Base-by-base conservation (phyloP, 2,113 vertebrate species). In the Phrynosoma platyrhinos region DNA sequence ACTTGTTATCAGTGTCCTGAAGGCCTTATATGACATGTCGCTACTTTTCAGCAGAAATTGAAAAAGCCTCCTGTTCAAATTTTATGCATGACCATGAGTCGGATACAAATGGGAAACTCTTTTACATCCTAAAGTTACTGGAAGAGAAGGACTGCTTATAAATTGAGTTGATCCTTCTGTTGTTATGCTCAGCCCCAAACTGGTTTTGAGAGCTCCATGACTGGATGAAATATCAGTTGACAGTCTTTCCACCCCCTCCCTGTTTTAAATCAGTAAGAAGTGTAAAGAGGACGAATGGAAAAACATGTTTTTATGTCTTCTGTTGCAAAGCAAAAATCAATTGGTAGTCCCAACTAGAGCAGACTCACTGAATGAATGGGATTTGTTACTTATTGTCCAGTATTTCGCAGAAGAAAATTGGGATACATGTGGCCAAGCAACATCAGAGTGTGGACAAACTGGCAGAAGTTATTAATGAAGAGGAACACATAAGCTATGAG, bases 171-270 rank as follows among this genome's bases (percentile, higher is more conserved):
- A 4, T 83, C 91, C 14, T 87, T 92, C 40, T 92, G 72, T 92
- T 95, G 47, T 91, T 81, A 55, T 89, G 75, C 91, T 93, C 71
- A 84, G 87, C 64, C 90, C 47, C 75, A 94, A 14, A 91, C 91
- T 92, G 89, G 89, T 87, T 94, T 93, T 92, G 86, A 91, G 94
- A 91, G 47, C 77, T 88, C 21, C 93, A 85, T 83, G 82, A 83
- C 85, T 71, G 84, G 88, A 92, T 89, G 58, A 58, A 92, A 87
- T 79, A 81, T 90, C 79, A 81, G 68, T 89, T 90, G 42, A 82
- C 53, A 89, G 81, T 79, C 53, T 52, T 77, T 47, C 47, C 30
- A 4, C 12, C 12, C 8, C 36, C 21, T 40, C 1, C 82, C 90
- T 32, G 69, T 16, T 91, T 91, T 95, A 90, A 58, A 91, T 89